Conservation (phyloP, 2,113 vertebrate species). For the Microtus pennsylvanicus region DNA sequence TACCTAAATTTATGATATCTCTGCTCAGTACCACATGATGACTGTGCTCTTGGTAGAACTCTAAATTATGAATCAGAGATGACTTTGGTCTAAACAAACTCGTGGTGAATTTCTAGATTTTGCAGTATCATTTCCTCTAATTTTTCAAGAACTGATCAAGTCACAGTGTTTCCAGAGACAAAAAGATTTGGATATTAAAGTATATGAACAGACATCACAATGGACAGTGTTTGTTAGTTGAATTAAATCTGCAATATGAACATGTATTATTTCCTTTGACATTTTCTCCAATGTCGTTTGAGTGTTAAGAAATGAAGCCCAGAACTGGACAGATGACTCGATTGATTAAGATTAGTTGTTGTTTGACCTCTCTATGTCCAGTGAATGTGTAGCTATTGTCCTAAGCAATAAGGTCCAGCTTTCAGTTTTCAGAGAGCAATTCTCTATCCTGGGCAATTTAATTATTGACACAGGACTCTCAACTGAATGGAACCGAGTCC, state of each 20-base stretch:
- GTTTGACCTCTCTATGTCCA: neutral
- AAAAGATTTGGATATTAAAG: neutral
- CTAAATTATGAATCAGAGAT: neutral
- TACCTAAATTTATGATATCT: neutral
- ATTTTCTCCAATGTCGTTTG: neutral
- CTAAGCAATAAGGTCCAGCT: neutral
- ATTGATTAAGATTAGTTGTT: neutral
- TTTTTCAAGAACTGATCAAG: neutral
- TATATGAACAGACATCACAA: neutral
- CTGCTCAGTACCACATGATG: neutral
- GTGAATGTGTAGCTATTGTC: neutral
- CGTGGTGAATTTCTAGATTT: neutral
- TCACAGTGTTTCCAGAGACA: neutral
- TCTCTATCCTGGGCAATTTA: neutral
- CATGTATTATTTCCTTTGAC: neutral
- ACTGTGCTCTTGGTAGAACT: neutral
- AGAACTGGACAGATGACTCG: neutral
- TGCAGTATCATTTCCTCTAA: neutral
- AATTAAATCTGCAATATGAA: neutral
- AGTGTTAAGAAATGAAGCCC: neutral
- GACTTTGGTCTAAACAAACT: neutral
- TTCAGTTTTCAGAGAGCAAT: neutral
- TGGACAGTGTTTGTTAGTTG: neutral
- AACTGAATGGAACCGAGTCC: neutral
- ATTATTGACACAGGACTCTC: neutral